Percentiles rank a stretch among this genome's conserved stretches.
phyloP scores from a whole-genome alignment of 2,888 invertebrate species.

The Frankliniella intonsa region DNA sequence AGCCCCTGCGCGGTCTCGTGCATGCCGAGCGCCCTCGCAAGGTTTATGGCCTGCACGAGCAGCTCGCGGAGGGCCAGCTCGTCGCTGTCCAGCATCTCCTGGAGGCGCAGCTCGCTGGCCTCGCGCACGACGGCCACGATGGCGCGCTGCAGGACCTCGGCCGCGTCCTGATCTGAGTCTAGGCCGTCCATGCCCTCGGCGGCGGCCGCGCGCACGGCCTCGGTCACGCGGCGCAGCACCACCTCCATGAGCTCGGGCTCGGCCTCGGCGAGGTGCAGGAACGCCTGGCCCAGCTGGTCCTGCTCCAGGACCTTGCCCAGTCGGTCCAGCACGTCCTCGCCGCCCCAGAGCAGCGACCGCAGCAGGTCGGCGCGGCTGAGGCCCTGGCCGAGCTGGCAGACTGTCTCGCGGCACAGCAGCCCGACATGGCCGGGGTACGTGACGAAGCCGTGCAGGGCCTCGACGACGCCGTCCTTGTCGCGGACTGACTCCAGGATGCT shows the following conservation, averaged over 20 bases:
- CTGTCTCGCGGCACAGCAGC: conserved; percentile 31
- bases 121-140: conserved; percentile 62
- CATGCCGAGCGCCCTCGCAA: conserved; percentile 66
- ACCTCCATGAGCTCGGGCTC: conserved; percentile 57
- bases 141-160: conserved; percentile 61
- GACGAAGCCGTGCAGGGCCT: conserved; percentile 34
- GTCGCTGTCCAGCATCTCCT: conserved; percentile 52
- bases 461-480: conserved; percentile 31
- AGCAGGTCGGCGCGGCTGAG: background rate
- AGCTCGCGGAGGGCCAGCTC: conserved; percentile 49
- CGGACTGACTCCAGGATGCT: conserved; percentile 21
- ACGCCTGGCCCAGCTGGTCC: conserved; percentile 53
- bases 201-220: conserved; percentile 35
- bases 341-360: background rate
- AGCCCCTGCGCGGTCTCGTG: conserved; percentile 58
- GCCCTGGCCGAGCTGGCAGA: conserved; percentile 14
- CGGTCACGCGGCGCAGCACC: conserved; percentile 57
- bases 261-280: conserved; percentile 60
- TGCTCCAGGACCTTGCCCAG: background rate
- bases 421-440: conserved; percentile 30
- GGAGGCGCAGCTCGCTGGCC: conserved; percentile 56
- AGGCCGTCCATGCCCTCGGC: conserved; percentile 54
- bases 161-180: conserved; percentile 60
- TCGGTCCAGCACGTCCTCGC: conserved; percentile 3
- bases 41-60: conserved; percentile 61